A percentile compares a stretch with the other conserved stretches of the same genome.
Evolutionary conservation across 2,888 invertebrate species (phyloP).

Genomic region (Lycocerus yunnanus): DNA sequence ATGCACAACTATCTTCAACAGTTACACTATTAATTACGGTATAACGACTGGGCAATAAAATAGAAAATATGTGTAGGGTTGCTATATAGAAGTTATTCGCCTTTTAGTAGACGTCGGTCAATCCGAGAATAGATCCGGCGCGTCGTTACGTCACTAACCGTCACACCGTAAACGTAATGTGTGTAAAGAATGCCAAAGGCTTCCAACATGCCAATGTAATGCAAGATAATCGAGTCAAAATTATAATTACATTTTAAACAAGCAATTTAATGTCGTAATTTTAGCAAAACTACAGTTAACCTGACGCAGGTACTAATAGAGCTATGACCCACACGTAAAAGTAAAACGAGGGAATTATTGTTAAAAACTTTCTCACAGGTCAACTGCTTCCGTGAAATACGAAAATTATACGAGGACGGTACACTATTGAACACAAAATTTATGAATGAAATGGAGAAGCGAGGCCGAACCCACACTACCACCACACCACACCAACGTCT

Average conservation of each 20-base stretch:
- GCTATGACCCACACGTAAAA: not conserved
- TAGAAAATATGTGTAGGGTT: conserved; percentile 37
- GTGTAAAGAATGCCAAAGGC: conserved; percentile 4
- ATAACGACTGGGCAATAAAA: not conserved
- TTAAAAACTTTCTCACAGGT: not conserved
- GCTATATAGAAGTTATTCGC: conserved; percentile 52
- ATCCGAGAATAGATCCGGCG: conserved; percentile 51
- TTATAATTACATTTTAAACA: not conserved
- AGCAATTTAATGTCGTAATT: not conserved
- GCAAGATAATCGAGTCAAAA: not conserved
- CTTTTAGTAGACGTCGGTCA: conserved; percentile 41
- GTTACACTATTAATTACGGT: not conserved
- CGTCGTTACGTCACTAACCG: conserved; percentile 51
- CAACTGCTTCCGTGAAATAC: conserved; percentile 14
- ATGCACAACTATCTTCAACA: not conserved
- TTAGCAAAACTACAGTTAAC: not conserved
- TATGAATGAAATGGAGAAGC: conserved; percentile 1
- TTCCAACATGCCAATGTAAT: not conserved
- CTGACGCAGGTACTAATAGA: not conserved
- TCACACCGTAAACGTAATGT: conserved; percentile 45
- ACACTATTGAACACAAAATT: not conserved
- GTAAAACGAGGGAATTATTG: not conserved
- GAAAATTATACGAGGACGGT: conserved; percentile 9
- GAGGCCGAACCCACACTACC: not conserved
- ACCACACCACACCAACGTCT: not conserved